Evolutionary conservation across 2,888 invertebrate genomes (phyloP).

Genomic region (Xylota sylvarum): DNA sequence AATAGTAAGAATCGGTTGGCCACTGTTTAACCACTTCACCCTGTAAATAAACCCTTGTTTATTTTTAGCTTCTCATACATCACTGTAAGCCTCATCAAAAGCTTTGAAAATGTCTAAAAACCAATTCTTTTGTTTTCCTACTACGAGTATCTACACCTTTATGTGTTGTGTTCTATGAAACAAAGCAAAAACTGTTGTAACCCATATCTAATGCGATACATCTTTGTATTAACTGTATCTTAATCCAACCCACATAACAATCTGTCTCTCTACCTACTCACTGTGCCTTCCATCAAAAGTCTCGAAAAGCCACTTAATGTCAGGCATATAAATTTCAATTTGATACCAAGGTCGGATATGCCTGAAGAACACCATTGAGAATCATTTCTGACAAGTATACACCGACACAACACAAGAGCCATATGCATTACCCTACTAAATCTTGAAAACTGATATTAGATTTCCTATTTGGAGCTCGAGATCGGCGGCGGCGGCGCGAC

Average conservation of each 20-base stretch:
- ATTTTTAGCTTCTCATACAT: not conserved
- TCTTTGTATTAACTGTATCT: slow-evolving; percentile 61
- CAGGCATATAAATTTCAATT: slow-evolving; percentile 68
- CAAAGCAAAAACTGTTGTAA: slow-evolving; percentile 11
- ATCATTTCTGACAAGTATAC: slow-evolving; percentile 50
- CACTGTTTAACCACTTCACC: too few relatives aligned
- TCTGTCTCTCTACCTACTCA: slow-evolving; percentile 43
- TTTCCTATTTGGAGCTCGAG: slow-evolving; percentile 68
- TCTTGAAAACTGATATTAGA: slow-evolving; percentile 74
- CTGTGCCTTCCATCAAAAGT: slow-evolving; percentile 40
- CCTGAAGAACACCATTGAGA: slow-evolving; percentile 67
- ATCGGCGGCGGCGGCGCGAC: too few relatives aligned
- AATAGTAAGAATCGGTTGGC: too few relatives aligned
- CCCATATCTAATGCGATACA: slow-evolving; percentile 38
- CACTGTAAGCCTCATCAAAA: too few relatives aligned
- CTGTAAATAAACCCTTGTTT: too few relatives aligned
- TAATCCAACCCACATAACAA: slow-evolving; percentile 58
- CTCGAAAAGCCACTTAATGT: slow-evolving; percentile 50
- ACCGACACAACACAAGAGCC: slow-evolving; percentile 12
- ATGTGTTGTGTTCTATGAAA: not conserved
- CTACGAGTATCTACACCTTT: not conserved
- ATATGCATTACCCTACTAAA: slow-evolving; percentile 41
- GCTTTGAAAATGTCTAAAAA: not conserved
- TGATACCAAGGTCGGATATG: slow-evolving; percentile 68
- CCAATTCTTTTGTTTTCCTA: not conserved